Base-by-base conservation (phyloP, 2,888 invertebrate genomes). In the Zaprionus obscuricornis region DNA sequence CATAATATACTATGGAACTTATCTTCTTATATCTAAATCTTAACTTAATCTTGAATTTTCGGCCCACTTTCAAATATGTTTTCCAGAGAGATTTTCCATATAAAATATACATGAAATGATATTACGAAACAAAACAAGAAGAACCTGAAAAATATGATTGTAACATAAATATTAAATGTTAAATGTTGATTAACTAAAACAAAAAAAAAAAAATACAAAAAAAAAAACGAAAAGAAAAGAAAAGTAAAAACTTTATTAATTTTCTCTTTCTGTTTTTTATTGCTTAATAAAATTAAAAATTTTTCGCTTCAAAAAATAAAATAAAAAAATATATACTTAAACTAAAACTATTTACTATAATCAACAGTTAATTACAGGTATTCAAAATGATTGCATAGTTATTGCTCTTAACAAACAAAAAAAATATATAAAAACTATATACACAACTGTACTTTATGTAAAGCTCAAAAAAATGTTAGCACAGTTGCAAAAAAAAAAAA, bases 341-440 rank as follows among this genome's bases (percentile, higher is more conserved):
- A 14, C n/a, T 22, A 18, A 17, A 17, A 39, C 16, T 51, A 45
- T 34, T 57, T 45, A 51, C 56, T 79, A 67, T 84, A 83, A 81
- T 73, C 74, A 46, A 68, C 73, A 54, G 81, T 76, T 79, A 72
- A 76, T 66, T 75, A 67, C 67, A 79, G 56, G 83, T 66, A 66
- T 83, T 71, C 57, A 54, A 70, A n/a, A 40, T 29, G 71, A 42
- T 70, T 67, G 52, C 57, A 62, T 33, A 71, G 84, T 84, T 81
- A 69, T 65, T 57, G 56, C 63, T 64, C 68, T 65, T 54, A 55
- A 62, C 6, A 45, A 52, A 47, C 24, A 46, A 70, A 33, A 57
- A 18, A 70, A 22, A 56, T 17, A 49, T 56, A 65, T 43, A 43
- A 47, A 42, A 27, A n/a, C 8, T 27, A 2, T 27, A 27, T 27